A percentile compares a stretch with the other conserved stretches of the same genome.
phyloP scores from a whole-genome alignment of 1,140 invertebrate species.

The Scaptomyza hsui region DNA sequence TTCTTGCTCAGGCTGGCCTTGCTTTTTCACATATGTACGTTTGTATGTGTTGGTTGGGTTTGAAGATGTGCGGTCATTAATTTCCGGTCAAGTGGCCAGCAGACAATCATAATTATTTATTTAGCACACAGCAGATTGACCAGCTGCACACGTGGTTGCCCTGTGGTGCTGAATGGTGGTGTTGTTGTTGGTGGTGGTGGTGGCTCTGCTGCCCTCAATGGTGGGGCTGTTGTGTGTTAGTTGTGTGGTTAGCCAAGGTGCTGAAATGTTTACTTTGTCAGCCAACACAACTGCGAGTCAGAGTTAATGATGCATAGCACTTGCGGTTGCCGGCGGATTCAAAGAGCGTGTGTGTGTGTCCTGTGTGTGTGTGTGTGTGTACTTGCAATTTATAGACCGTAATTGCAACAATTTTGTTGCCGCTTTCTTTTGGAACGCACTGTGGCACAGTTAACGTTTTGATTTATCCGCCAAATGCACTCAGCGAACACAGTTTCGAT shows the following conservation, averaged over 20 bases:
- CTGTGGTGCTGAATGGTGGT: slow-evolving; percentile 8
- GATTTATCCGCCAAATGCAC: slow-evolving; percentile 74
- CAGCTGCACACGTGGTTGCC: slow-evolving; percentile 71
- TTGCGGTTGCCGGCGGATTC: slow-evolving; percentile 51
- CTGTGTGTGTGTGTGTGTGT: slow-evolving; percentile 5
- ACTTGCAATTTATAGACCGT: slow-evolving; percentile 66
- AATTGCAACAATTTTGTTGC: slow-evolving; percentile 75
- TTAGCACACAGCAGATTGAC: slow-evolving; percentile 78
- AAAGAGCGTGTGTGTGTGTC: not conserved
- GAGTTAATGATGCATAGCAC: slow-evolving; percentile 76
- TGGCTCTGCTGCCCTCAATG: no score
- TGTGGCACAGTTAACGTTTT: slow-evolving; percentile 57
- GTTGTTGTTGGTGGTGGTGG: no score
- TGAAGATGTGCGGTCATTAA: slow-evolving; percentile 69
- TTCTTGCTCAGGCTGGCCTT: no score
- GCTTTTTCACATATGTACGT: no score
- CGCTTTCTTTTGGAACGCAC: slow-evolving; percentile 45
- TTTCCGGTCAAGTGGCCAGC: slow-evolving; percentile 78
- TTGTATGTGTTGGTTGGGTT: slow-evolving; percentile 1
- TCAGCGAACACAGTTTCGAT: slow-evolving; percentile 54
- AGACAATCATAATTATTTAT: slow-evolving; percentile 81
- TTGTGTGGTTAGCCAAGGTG: slow-evolving; percentile 75
- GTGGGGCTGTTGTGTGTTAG: slow-evolving; percentile 45
- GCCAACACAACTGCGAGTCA: slow-evolving; percentile 58
- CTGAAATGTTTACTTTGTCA: slow-evolving; percentile 77